Base-by-base conservation (phyloP, 2,797 vertebrate species). In the Meriones psammophilus region DNA sequence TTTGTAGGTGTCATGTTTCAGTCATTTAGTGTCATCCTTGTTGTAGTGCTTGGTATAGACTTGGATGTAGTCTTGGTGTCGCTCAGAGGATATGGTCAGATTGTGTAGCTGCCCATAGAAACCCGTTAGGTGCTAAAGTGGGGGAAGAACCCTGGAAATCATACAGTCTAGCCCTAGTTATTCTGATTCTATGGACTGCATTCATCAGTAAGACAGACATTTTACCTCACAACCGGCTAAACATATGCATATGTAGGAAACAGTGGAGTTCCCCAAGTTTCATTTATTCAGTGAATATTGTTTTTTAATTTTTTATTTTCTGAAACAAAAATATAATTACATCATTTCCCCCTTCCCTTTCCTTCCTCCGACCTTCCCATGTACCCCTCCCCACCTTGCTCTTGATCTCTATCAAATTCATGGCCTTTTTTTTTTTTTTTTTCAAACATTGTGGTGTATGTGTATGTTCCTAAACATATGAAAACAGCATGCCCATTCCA, bases 51-150 rank as follows among this genome's bases (percentile, higher is more conserved):
- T 42, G 42, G 42, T 42, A 5, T 42, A 42, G 42, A 42, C 42
- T 42, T 5, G 26, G 20, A 46, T 83, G 13, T 84, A 56, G 91
- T 46, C 33, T 7, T 88, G 71, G 77, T 58, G 26, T 85, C 33
- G 56, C 71, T 58, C 54, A 86, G 56, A 96, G 58, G 6, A 60
- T 66, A 42, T 39, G 56, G 30, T 71, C 71, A 90, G 39, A 85
- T 64, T 95, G 84, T 73, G 28, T 93, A 88, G 33, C 78, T 94
- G 33, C 36, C 66, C n/a, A 26, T 28, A 81, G 56, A 96, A 86
- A 88, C 90, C 74, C 1, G 4, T 1, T 87, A 86, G 88, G 62
- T 66, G 22, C 76, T 94, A 58, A 85, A 46, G 58, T 81, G 85
- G 71, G 10, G 36, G 88, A 90, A 91, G 50, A 62, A 89, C 33